Conservation (phyloP, 2,888 invertebrate species). For the Melieria crassipennis region DNA sequence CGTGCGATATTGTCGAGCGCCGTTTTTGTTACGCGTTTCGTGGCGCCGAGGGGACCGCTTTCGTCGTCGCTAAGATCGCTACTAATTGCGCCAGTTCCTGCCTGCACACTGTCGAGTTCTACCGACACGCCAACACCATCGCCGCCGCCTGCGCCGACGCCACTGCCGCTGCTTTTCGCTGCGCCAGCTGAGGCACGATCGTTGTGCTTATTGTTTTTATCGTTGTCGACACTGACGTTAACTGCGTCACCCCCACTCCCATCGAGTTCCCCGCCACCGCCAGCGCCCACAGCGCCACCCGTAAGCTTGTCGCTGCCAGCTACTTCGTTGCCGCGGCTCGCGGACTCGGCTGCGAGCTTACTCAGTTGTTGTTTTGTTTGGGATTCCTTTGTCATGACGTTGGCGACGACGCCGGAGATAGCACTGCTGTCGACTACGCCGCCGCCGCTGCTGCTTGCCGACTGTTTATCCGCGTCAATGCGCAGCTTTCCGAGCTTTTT, state of each 20-base stretch:
- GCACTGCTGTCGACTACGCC: conserved; percentile 7
- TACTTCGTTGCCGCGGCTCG: conserved; percentile 32
- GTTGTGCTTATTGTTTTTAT: conserved; percentile 23
- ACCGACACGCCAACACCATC: conserved; percentile 40
- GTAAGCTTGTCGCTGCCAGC: conserved; percentile 15
- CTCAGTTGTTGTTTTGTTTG: conserved; percentile 39
- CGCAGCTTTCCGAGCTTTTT: conserved; percentile 57
- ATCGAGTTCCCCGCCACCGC: conserved; percentile 10
- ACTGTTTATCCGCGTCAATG: conserved; percentile 44
- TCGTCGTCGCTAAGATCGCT: conserved; percentile 52
- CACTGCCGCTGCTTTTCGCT: conserved; percentile 34
- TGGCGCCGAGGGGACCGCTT: conserved; percentile 60
- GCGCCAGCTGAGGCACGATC: conserved; percentile 19
- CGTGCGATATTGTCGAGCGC: conserved; percentile 75
- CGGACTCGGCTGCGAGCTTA: conserved; percentile 26
- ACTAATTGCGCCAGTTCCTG: conserved; percentile 46
- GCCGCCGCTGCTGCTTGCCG: conserved; percentile 23
- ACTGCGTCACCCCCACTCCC: conserved; percentile 22
- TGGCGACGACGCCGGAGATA: neutral
- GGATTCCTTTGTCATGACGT: conserved; percentile 38
- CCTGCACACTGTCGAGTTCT: conserved; percentile 51
- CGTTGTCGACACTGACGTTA: conserved; percentile 22
- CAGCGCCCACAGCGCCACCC: conserved; percentile 12
- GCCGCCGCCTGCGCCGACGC: conserved; percentile 32
- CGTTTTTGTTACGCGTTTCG: conserved; percentile 66